phyloP scores from a whole-genome alignment of 2,113 vertebrate species.

The Etheostoma spectabile region DNA sequence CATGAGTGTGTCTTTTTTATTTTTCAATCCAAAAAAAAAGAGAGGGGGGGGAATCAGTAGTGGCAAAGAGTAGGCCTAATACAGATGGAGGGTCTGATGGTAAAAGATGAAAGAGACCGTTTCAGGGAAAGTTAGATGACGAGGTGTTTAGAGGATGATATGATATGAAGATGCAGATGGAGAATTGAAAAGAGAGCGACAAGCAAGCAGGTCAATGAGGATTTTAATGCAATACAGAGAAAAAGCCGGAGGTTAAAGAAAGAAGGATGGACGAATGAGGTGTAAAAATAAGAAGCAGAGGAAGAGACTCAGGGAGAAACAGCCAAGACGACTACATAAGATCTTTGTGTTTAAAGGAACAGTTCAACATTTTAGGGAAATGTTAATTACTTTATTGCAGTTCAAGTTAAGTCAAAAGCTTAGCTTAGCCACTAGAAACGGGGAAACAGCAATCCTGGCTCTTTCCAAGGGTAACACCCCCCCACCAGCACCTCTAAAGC shows the following conservation, averaged over 20 bases:
- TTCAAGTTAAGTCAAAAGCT: not conserved
- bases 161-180: not conserved
- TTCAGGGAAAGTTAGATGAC: constrained; percentile 2
- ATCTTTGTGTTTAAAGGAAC: not conserved
- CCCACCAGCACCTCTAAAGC: no score
- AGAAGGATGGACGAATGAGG: not conserved
- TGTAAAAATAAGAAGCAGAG: constrained; percentile 13
- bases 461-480: no score
- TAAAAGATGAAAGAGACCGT: constrained; percentile 9
- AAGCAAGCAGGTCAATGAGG: not conserved
- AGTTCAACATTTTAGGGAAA: not conserved
- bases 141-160: not conserved
- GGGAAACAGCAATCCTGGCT: no score
- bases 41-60: not conserved
- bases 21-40: not conserved
- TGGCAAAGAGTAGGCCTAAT: not conserved
- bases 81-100: not conserved
- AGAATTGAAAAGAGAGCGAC: not conserved
- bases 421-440: not conserved
- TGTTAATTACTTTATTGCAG: not conserved
- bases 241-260: not conserved
- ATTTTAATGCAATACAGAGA: constrained; percentile 15
- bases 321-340: not conserved
- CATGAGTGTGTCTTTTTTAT: not conserved
- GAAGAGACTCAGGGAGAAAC: not conserved